Evolutionary conservation across 1,140 invertebrate species (phyloP), one percentile per base, ranked within the genome.

Genomic region (Microplitis demolitor): DNA sequence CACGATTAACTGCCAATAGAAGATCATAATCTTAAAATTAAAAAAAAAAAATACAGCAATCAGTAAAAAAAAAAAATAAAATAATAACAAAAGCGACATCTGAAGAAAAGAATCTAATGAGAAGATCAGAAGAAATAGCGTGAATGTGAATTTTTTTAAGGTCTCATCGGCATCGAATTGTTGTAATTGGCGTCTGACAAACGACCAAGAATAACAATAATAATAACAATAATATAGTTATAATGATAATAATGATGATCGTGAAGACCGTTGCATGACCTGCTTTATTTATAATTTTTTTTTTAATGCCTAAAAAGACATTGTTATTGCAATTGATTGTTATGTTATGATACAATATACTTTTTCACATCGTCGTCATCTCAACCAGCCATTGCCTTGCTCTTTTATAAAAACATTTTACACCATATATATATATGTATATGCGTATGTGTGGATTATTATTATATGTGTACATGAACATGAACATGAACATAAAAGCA

Each of bases 181-280:
- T 16, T 31, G 56, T 24, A 16, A 24, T 24, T 5, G 31, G 5
- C 14, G 16, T 33, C 13, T 58, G 8, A 37, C 9, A 16, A 53
- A 71, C 11, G 33, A 53, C 11, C 66, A 61, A 61, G 66, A 67
- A 62, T 50, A 66, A 33, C 45, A 39, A 64, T 31, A 74, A 58
- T 58, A 58, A 70, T 66, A 67, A 37, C 50, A 66, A 72, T 64
- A 68, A 69, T 66, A 37, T 50, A 72, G 71, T 16, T 45, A 56
- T 37, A 63, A 71, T 24, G 24, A 24, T 71, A 24, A 24, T 58
- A 63, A 64, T n/a, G 69, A 71, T 58, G 63, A 70, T 58, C 53
- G 69, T 74, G 53, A 58, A 24, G 70, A 75, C 63, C 66, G 67
- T 72, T 75, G 74, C 74, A 75, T 75, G 74, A 75, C 34, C 14